These are phyloP conservation scores for Trachelipus rathkii DNA, from an alignment of 1,140 invertebrate species.

Conservation along the genomic window DNA sequence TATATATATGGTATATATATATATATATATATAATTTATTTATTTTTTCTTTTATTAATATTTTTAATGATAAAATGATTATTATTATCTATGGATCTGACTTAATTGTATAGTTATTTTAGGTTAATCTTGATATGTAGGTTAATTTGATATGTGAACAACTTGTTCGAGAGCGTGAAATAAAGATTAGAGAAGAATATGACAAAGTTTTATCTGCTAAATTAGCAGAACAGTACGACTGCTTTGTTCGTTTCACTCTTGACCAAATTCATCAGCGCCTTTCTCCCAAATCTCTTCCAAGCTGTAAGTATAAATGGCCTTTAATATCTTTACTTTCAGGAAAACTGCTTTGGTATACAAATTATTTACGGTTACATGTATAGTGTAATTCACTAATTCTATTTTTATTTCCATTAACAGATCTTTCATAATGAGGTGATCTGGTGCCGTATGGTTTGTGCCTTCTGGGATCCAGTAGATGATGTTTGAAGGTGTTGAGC, in stretches of 20 bases:
- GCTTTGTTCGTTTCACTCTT: conserved; percentile 94
- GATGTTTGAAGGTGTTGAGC: conserved; percentile 9
- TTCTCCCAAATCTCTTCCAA: not conserved
- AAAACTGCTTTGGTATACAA: no score
- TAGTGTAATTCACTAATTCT: not conserved
- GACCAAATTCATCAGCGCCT: conserved; percentile 77
- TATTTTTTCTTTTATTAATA: no score
- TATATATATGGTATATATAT: no score
- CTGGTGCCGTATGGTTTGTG: not conserved
- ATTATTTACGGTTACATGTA: no score
- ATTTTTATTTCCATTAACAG: not conserved
- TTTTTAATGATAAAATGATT: no score
- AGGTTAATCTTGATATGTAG: no score
- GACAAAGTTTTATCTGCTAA: conserved; percentile 84
- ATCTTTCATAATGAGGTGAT: not conserved
- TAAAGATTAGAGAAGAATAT: conserved; percentile 85
- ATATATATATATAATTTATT: no score
- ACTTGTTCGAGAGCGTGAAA: conserved; percentile 88
- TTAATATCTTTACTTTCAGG: no score
- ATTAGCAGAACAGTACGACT: conserved; percentile 93
- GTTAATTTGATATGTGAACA: conserved; percentile 91
- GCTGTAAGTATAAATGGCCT: not conserved
- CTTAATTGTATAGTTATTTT: conserved; percentile 41
- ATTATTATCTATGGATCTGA: no score
- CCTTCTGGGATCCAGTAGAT: not conserved